A percentile compares a stretch with the other conserved stretches of the same genome.
Conservation (phyloP, 1,140 invertebrate species). For the Wiebesia pumilae region DNA sequence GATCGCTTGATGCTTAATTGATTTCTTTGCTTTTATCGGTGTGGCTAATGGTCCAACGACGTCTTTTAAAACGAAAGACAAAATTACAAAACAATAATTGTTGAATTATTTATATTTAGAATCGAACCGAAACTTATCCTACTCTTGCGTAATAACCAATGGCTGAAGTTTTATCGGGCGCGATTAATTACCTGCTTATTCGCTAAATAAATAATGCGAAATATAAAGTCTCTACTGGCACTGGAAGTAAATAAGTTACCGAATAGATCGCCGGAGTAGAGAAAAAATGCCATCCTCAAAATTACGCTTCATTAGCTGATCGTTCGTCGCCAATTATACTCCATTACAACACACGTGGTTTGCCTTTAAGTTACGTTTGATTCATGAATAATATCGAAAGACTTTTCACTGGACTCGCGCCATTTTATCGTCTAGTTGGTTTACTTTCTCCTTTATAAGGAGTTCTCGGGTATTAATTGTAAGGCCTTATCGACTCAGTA, state of each 20-base stretch:
- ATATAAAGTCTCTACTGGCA: background rate
- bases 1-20: background rate
- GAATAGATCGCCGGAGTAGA: background rate
- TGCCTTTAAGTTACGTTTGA: conserved; percentile 24
- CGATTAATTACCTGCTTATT: background rate
- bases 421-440: conserved; percentile 32
- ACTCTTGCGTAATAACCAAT: background rate
- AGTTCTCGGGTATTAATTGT: conserved; percentile 36
- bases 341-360: conserved; percentile 21
- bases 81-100: background rate
- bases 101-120: background rate
- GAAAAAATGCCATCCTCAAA: background rate
- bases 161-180: background rate
- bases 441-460: conserved; percentile 45
- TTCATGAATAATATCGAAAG: conserved; percentile 45
- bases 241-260: background rate
- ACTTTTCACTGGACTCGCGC: conserved; percentile 28
- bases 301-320: conserved; percentile 38
- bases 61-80: background rate
- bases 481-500: conserved; percentile 20
- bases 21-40: background rate
- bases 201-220: background rate
- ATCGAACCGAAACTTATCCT: too few species aligned
- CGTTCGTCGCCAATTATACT: conserved; percentile 42
- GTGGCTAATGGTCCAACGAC: background rate